Evolutionary conservation across 2,797 vertebrate genomes (phyloP), one percentile per base, ranked within the genome.

Genomic region (Parambassis ranga): DNA sequence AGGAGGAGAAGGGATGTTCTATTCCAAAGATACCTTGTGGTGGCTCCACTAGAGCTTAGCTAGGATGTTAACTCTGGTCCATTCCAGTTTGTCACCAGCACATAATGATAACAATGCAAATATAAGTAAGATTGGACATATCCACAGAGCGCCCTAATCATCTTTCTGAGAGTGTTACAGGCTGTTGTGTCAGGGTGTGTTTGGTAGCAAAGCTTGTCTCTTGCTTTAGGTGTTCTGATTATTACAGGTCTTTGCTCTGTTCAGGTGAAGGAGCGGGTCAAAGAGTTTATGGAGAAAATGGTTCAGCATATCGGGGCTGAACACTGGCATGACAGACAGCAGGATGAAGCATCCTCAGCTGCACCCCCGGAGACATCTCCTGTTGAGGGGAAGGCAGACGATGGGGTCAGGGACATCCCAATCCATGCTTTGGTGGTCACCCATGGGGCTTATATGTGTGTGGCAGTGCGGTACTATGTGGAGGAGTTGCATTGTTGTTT

Each of bases 381-480:
- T 1, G 50, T 51, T 7, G 79, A 71, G 24, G 77, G 67, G 3
- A 52, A 48, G 18, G 65, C 82, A 0, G 65, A 83, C 3, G 68
- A 89, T 0, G 85, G 71, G 0, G 14, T 81, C 0, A 15, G 24
- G 27, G 65, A 55, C 4, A 5, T 94, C 43, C 87, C 80, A 1
- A 91, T 93, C 67, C 95, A 93, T 15, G 79, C 93, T 27, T 67
- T 98, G 57, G 92, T 96, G 13, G 95, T 98, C 75, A 94, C 93
- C 78, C 96, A 98, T 0, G 96, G 96, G 3, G 95, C 93, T 15
- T 95, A 93, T 82, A 95, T 98, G 92, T 91, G 89, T 14, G 92
- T 90, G 71, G 92, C 90, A 19, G 63, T 95, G 37, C 80, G 72
- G 31, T 94, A 95, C 88, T 92, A 99, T 51, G 89, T 96, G 68